phyloP scores from a whole-genome alignment of 2,888 invertebrate species.

The Epirrita christyi region DNA sequence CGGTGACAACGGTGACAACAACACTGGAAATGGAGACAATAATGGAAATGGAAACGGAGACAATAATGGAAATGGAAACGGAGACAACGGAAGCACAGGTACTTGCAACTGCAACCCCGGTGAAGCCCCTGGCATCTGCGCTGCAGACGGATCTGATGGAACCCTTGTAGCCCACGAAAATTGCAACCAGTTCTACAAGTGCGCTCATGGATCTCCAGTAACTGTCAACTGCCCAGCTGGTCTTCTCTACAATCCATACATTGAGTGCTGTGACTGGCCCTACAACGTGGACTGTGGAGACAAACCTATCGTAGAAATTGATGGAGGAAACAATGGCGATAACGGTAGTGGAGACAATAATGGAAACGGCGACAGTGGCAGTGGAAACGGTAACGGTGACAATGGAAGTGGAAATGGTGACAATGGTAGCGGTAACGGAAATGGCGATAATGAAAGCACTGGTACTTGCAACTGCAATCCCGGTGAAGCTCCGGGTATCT shows the following conservation, averaged over 20 bases:
- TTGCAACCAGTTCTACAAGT: slow-evolving; percentile 49
- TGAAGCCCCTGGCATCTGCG: slow-evolving; percentile 47
- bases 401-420: slow-evolving; percentile 11
- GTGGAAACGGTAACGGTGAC: slow-evolving; percentile 5
- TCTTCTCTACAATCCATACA: slow-evolving; percentile 45
- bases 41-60: neutral
- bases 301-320: slow-evolving; percentile 30
- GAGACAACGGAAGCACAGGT: slow-evolving; percentile 16
- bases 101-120: slow-evolving; percentile 45
- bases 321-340: slow-evolving; percentile 1
- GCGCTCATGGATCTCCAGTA: slow-evolving; percentile 40
- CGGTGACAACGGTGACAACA: slow-evolving; percentile 17
- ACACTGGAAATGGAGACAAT: slow-evolving; percentile 4
- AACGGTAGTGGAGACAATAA: neutral
- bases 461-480: slow-evolving; percentile 47
- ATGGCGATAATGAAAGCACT: slow-evolving; percentile 4
- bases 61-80: slow-evolving; percentile 1
- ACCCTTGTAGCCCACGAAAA: slow-evolving; percentile 48
- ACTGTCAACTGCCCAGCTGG: slow-evolving; percentile 34
- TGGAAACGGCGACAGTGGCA: slow-evolving; percentile 11
- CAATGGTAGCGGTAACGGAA: slow-evolving; percentile 10
- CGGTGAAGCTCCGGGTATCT: slow-evolving; percentile 43
- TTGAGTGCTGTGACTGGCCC: slow-evolving; percentile 43
- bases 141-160: slow-evolving; percentile 39
- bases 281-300: slow-evolving; percentile 45